A percentile compares a stretch with the other conserved stretches of the same genome.
Conservation (phyloP, 2,888 invertebrate genomes). For the Julus scanicus region DNA sequence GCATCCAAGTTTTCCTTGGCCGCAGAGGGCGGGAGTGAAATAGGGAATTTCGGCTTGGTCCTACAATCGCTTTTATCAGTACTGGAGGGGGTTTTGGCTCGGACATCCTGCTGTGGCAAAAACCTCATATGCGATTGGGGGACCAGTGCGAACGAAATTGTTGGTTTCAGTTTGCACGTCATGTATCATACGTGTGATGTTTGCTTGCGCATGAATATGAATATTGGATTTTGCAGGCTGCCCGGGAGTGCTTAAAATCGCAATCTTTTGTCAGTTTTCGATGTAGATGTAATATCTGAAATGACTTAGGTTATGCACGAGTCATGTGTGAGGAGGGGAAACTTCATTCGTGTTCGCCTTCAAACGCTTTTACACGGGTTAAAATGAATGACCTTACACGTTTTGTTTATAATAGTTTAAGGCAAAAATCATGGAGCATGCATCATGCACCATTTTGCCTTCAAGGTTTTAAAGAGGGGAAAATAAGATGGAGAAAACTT, state of each 20-base stretch:
- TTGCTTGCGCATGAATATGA: constrained; percentile 37
- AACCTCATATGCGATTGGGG: constrained; percentile 25
- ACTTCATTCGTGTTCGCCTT: constrained; percentile 7
- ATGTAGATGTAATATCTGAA: constrained; percentile 40
- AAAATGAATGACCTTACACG: constrained; percentile 40
- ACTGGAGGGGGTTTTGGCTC: constrained; percentile 43
- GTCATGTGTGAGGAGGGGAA: not conserved
- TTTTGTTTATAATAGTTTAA: constrained; percentile 36
- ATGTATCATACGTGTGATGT: constrained; percentile 35
- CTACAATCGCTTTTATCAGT: constrained; percentile 38
- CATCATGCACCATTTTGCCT: not conserved
- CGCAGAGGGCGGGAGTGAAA: constrained; percentile 21
- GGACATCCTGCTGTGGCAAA: constrained; percentile 42
- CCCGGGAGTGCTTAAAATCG: constrained; percentile 34
- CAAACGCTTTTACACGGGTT: constrained; percentile 13
- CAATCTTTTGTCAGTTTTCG: constrained; percentile 31
- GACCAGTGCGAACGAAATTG: constrained; percentile 35
- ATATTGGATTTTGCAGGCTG: constrained; percentile 43
- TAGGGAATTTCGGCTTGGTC: constrained; percentile 38
- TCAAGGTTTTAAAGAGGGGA: not conserved
- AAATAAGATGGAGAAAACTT: not conserved
- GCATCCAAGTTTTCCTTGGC: constrained; percentile 20
- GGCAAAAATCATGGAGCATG: constrained; percentile 1
- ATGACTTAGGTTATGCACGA: constrained; percentile 17
- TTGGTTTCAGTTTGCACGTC: constrained; percentile 40